phyloP scores from a whole-genome alignment of 2,888 invertebrate genomes.

The Cryptocheilus praepositus region DNA sequence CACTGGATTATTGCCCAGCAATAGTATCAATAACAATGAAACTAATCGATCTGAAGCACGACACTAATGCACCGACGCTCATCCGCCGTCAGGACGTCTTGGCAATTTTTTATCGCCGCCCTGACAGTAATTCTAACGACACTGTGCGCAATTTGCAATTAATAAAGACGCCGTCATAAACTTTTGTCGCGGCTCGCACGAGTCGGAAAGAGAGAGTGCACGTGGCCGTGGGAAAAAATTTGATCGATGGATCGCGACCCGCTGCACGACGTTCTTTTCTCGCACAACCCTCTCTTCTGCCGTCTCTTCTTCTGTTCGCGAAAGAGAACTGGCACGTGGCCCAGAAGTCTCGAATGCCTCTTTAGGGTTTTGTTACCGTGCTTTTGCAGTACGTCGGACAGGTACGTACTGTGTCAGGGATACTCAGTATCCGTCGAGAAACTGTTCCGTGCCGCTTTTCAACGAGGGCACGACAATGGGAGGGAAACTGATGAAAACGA shows the following conservation, averaged over 20 bases:
- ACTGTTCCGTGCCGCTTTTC: too few species aligned
- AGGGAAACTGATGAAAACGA: too few species aligned
- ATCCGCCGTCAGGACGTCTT: too few species aligned
- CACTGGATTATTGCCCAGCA: too few species aligned
- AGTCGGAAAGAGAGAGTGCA: neutral
- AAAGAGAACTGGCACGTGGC: conserved; percentile 44
- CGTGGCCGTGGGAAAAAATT: conserved; percentile 23
- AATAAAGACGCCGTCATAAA: conserved; percentile 3
- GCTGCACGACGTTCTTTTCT: conserved; percentile 41
- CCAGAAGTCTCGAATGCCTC: conserved; percentile 41
- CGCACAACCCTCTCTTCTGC: conserved; percentile 19
- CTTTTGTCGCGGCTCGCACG: conserved; percentile 2
- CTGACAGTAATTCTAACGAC: neutral
- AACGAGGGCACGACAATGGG: too few species aligned
- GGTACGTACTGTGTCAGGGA: too few species aligned
- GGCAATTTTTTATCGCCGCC: neutral
- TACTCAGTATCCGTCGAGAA: too few species aligned
- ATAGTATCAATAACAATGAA: too few species aligned
- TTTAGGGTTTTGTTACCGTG: conserved; percentile 36
- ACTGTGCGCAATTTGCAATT: neutral
- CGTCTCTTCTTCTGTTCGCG: too few species aligned
- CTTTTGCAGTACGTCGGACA: too few species aligned
- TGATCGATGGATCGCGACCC: conserved; percentile 49
- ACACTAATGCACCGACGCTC: too few species aligned
- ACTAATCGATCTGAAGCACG: too few species aligned